Conservation (phyloP, 2,888 invertebrate species). For the Amitus sp. region DNA sequence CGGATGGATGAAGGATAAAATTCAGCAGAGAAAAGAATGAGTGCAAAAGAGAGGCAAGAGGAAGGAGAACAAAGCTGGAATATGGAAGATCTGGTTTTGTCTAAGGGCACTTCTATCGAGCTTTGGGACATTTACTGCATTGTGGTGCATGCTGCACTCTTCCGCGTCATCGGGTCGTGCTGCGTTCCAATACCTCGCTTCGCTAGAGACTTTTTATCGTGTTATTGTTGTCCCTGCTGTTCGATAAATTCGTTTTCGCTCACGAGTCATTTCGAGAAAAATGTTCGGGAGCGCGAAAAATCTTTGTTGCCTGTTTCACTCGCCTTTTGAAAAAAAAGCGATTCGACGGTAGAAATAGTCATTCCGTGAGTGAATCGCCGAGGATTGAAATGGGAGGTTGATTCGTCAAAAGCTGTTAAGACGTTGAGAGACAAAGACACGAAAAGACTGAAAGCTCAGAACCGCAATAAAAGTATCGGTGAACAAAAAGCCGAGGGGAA, state of each 20-base stretch:
- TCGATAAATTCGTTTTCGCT: constrained; percentile 50
- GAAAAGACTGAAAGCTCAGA: constrained; percentile 2
- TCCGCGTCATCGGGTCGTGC: constrained; percentile 50
- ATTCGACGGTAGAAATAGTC: neutral
- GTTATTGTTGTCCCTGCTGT: constrained; percentile 57
- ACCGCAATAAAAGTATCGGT: constrained; percentile 14
- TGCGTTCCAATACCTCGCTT: constrained; percentile 26
- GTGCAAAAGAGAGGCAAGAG: constrained; percentile 16
- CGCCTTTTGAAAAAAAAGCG: neutral
- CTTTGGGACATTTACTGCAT: constrained; percentile 54
- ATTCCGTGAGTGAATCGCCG: neutral
- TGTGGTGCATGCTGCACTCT: constrained; percentile 49
- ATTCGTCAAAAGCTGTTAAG: neutral
- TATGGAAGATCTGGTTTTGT: constrained; percentile 21
- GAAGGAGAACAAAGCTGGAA: constrained; percentile 15
- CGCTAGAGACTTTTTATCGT: constrained; percentile 52
- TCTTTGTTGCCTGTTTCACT: neutral
- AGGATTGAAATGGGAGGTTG: neutral
- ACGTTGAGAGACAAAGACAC: constrained; percentile 28
- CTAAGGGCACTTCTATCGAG: constrained; percentile 43
- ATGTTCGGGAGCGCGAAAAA: neutral
- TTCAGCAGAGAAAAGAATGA: too few relatives aligned
- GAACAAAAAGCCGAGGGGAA: constrained; percentile 17
- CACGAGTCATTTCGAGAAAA: neutral
- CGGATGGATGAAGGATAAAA: constrained; percentile 28